Base-by-base conservation (phyloP, 2,888 invertebrate genomes). In the Hydrotaea cyrtoneurina region DNA sequence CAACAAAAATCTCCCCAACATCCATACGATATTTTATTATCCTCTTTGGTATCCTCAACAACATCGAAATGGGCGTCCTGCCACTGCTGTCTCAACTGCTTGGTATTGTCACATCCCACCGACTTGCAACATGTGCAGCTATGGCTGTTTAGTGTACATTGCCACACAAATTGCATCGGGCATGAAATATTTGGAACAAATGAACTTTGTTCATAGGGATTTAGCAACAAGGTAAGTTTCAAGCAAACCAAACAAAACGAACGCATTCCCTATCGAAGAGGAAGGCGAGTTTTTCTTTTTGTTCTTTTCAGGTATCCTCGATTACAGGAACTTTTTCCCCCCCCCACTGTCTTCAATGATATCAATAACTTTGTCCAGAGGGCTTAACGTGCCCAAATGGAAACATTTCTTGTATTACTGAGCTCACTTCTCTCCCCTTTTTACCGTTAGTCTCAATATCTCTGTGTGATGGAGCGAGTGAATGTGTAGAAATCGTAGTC, bases 91-190 rank as follows among this genome's bases (percentile, higher is more conserved):
- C 26, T 23, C 21, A 55, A 64, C 64, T 15, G 39, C 4, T 21
- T n/a, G n/a, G n/a, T n/a, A n/a, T n/a, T n/a, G n/a, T n/a, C n/a
- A n/a, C 15, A 21, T 43, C 11, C 8, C 36, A 39, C 26, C 53
- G 8, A 11, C 46, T 11, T 50, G 5, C 15, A 15, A 50, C 36
- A 15, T 13, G 50, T 57, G 85, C 87, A 97, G 96, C 93, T 96
- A 96, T 92, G 96, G 96, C 89, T 96, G 96, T 93, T 94, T 97
- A 92, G 95, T 97, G 89, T 96, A 96, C 93, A 96, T 97, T 95
- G 96, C 96, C 87, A 95, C 96, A 86, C 97, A 98, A 94, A 95
- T 97, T 92, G 96, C 97, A 88, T 96, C 97, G 83, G 97, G 97
- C 87, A 97, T 97, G 96, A 96, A 97, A 93, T 96, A 97, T 93